Conservation (phyloP, 1,140 invertebrate species). For the Caenorhabditis latens region DNA sequence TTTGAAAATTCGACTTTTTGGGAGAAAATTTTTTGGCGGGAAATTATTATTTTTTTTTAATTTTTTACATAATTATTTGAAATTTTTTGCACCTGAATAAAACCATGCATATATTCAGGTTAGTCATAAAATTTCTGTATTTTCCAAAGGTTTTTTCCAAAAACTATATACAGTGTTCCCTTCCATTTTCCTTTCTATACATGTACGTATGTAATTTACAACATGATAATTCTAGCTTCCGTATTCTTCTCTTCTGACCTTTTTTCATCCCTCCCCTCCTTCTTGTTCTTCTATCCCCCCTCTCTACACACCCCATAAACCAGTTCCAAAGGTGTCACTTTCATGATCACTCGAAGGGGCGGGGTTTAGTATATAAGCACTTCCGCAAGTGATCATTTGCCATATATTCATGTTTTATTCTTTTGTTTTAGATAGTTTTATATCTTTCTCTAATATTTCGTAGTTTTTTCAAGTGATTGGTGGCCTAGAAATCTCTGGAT, state of each 20-base stretch:
- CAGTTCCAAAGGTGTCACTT: conserved; percentile 22
- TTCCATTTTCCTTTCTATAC: background rate
- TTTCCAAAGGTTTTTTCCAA: no score
- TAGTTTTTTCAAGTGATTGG: no score
- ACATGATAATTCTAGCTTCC: conserved; percentile 6
- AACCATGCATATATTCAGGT: no score
- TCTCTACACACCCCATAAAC: background rate
- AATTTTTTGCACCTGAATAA: no score
- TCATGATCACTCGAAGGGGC: conserved; percentile 26
- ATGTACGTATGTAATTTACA: background rate
- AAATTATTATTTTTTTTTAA: no score
- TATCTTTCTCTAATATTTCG: no score
- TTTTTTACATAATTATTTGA: no score
- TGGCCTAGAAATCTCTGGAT: no score
- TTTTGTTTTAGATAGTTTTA: background rate
- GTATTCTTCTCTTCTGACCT: background rate
- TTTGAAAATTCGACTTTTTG: no score
- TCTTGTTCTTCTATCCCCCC: background rate
- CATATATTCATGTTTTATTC: no score
- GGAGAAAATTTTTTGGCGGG: no score
- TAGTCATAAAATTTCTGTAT: no score
- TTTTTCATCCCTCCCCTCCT: background rate
- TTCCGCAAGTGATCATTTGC: background rate
- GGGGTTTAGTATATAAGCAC: background rate
- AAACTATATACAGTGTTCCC: background rate